phyloP scores from a whole-genome alignment of 2,797 vertebrate genomes.

The Myotis planiceps region DNA sequence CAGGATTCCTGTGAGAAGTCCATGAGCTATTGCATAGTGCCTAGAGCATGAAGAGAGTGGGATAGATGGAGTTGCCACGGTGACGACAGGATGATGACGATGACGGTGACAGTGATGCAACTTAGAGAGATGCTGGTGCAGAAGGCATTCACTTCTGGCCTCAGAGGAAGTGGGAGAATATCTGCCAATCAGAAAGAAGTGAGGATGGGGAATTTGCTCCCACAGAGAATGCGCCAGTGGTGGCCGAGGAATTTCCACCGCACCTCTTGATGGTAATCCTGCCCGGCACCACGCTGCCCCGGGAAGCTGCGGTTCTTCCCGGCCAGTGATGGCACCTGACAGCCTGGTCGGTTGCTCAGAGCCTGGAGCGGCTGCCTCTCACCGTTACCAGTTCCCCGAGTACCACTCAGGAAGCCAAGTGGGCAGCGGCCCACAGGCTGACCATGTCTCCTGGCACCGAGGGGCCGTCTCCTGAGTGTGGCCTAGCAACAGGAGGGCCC shows the following conservation, averaged over 20 bases:
- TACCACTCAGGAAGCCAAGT: background rate
- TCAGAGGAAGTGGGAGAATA: slow-evolving; percentile 30
- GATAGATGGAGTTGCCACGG: slow-evolving; percentile 58
- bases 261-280: slow-evolving; percentile 47
- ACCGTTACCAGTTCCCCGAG: background rate
- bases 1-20: background rate
- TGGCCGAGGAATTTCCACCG: slow-evolving; percentile 61
- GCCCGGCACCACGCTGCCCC: slow-evolving; percentile 53
- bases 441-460: background rate
- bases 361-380: background rate
- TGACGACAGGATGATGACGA: background rate
- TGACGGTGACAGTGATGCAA: background rate
- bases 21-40: background rate
- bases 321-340: slow-evolving; percentile 54
- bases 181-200: slow-evolving; percentile 58
- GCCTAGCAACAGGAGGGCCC: background rate
- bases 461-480: background rate
- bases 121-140: slow-evolving; percentile 17
- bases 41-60: background rate
- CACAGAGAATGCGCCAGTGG: background rate
- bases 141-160: slow-evolving; percentile 62
- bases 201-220: slow-evolving; percentile 41
- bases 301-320: background rate
- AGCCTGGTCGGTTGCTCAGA: background rate
- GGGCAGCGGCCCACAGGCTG: background rate